Conservation (phyloP, 53 echinoderm and acorn worm species). For the Holothuria leucospilota region DNA sequence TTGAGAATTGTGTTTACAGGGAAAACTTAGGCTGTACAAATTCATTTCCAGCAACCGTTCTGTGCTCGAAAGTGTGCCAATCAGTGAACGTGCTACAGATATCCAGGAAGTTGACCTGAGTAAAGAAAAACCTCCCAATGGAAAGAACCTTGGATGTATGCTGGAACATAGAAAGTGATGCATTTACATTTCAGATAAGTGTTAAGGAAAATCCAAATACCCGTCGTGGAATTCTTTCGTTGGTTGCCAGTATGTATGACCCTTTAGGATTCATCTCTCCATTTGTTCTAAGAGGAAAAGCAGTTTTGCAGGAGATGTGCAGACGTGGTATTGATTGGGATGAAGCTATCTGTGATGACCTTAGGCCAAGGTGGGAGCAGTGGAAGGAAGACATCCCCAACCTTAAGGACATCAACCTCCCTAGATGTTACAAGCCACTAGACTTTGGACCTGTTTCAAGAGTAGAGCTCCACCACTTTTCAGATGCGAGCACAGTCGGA, state of each 20-base stretch:
- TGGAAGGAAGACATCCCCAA: constrained; percentile 51
- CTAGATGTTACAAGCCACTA: constrained; percentile 59
- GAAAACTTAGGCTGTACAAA: constrained; percentile 71
- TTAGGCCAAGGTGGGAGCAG: constrained; percentile 44
- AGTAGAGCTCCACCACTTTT: constrained; percentile 73
- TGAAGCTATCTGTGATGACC: constrained; percentile 44
- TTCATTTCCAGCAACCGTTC: constrained; percentile 59
- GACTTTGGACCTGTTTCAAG: constrained; percentile 46
- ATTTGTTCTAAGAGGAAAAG: no score
- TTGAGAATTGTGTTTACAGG: constrained; percentile 35
- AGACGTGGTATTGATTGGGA: constrained; percentile 71
- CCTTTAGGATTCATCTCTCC: constrained; percentile 52
- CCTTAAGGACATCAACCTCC: constrained; percentile 33
- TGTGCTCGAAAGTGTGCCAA: no score
- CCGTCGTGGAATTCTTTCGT: constrained; percentile 56
- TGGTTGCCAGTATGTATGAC: constrained; percentile 57
- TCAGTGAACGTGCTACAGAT: constrained; percentile 52
- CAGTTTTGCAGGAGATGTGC: no score
- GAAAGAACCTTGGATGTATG: constrained; percentile 69
- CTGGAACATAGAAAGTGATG: constrained; percentile 67
- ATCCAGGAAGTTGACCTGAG: constrained; percentile 18
- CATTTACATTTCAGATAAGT: constrained; percentile 41
- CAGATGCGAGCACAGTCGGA: no score
- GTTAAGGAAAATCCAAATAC: constrained; percentile 10
- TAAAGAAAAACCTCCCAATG: constrained; percentile 32